These are phyloP conservation scores for Cryptoblepharus egeriae DNA, from an alignment of 2,797 vertebrate genomes.

Conservation along the genomic window DNA sequence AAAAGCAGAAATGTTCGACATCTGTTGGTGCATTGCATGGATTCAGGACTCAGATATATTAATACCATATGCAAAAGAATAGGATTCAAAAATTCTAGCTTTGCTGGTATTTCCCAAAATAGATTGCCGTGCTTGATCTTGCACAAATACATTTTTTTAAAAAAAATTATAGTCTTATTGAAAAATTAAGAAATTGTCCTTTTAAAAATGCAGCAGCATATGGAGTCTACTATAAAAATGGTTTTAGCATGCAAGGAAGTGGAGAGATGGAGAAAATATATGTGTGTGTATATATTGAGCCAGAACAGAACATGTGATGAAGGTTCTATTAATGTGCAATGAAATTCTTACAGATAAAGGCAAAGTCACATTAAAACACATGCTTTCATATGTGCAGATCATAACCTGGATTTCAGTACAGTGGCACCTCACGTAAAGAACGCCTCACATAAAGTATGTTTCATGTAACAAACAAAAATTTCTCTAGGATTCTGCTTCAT, in stretches of 20 bases:
- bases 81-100: conserved; percentile 71
- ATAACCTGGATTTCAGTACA: conserved; percentile 15
- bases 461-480: too few relatives aligned
- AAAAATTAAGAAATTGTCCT: conserved; percentile 57
- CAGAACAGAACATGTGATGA: conserved; percentile 23
- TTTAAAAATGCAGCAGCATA: conserved; percentile 40
- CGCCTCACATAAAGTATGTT: too few relatives aligned
- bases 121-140: conserved; percentile 58
- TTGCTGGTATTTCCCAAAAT: conserved; percentile 71
- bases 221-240: conserved; percentile 26
- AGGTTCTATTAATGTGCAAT: conserved; percentile 30
- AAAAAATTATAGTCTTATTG: conserved; percentile 45
- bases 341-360: conserved; percentile 26
- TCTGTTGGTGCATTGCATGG: conserved; percentile 75
- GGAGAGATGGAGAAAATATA: conserved; percentile 10
- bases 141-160: conserved; percentile 72
- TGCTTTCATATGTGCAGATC: conserved; percentile 30
- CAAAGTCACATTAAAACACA: conserved; percentile 26
- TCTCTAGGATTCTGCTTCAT: too few relatives aligned
- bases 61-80: conserved; percentile 72
- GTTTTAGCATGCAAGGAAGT: conserved; percentile 29
- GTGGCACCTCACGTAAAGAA: too few relatives aligned
- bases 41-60: conserved; percentile 74
- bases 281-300: background rate
- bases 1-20: conserved; percentile 75